Evolutionary conservation across 2,797 vertebrate genomes (phyloP).

Genomic region (Thripadectes ignobilis): DNA sequence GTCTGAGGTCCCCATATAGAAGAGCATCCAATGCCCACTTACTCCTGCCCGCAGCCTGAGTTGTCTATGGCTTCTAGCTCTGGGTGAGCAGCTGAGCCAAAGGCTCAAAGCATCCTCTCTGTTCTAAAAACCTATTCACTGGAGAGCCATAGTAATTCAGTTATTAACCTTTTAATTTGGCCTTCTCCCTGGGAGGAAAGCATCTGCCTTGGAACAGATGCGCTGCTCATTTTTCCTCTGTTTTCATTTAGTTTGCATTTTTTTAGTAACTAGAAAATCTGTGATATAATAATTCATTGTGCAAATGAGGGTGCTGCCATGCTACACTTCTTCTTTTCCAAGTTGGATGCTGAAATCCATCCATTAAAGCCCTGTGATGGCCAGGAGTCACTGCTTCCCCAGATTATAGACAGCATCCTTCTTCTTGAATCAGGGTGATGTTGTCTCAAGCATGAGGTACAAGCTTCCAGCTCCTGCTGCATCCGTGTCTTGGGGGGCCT

Average conservation of each 20-base stretch:
- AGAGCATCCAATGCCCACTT: background rate
- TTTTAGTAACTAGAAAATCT: background rate
- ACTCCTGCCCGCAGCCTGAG: background rate
- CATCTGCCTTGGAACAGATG: conserved; percentile 29
- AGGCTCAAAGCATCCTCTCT: background rate
- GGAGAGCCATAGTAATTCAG: conserved; percentile 24
- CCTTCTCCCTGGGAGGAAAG: background rate
- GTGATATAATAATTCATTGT: background rate
- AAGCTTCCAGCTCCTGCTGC: background rate
- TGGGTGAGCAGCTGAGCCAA: background rate
- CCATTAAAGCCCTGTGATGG: background rate
- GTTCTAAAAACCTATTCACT: background rate
- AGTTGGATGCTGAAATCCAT: background rate
- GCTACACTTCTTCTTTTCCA: background rate
- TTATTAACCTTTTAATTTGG: conserved; percentile 47
- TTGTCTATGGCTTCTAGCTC: background rate
- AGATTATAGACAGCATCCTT: background rate
- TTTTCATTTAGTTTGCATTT: conserved; percentile 1
- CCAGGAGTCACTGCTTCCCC: background rate
- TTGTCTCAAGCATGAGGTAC: background rate
- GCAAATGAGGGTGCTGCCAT: background rate
- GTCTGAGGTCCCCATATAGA: background rate
- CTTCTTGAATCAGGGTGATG: background rate
- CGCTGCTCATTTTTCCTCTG: background rate
- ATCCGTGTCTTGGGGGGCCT: fast-evolving